Percentiles rank a stretch among this genome's conserved stretches.
Evolutionary conservation across 2,113 vertebrate genomes (phyloP).

Genomic region (Lophius piscatorius): DNA sequence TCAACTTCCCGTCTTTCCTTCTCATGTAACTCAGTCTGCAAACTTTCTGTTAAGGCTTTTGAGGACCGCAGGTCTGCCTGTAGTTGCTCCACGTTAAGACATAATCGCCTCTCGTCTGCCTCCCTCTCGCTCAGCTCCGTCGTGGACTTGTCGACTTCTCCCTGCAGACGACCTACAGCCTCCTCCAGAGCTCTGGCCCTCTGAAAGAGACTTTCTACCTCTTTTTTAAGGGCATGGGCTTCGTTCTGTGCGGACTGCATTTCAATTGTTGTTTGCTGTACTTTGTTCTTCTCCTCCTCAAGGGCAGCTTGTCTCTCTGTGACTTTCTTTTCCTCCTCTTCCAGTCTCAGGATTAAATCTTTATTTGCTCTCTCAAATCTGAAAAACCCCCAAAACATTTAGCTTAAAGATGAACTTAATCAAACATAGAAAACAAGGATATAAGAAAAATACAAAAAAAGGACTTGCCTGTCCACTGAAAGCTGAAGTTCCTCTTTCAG

Average conservation of each 20-base stretch:
- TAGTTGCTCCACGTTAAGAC: constrained; percentile 86
- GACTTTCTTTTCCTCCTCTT: constrained; percentile 75
- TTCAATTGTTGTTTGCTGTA: constrained; percentile 72
- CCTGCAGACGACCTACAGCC: constrained; percentile 79
- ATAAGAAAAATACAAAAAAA: background rate
- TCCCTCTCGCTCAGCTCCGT: constrained; percentile 81
- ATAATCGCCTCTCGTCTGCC: constrained; percentile 81
- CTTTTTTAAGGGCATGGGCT: constrained; percentile 71
- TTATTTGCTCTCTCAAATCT: constrained; percentile 84
- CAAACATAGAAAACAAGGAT: background rate
- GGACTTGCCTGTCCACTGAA: constrained; percentile 74
- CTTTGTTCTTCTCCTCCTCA: constrained; percentile 77
- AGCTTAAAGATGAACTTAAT: background rate
- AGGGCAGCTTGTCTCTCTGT: constrained; percentile 72
- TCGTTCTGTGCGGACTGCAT: constrained; percentile 68
- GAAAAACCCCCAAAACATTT: background rate
- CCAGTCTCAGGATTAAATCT: constrained; percentile 76
- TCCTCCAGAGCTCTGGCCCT: constrained; percentile 80
- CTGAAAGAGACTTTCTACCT: constrained; percentile 77
- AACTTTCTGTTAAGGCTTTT: constrained; percentile 81
- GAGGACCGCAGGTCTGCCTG: constrained; percentile 88
- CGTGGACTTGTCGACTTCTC: constrained; percentile 74
- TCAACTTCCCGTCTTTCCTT: constrained; percentile 89
- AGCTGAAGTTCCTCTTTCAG: constrained; percentile 83
- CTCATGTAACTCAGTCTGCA: constrained; percentile 84